Base-by-base conservation (phyloP, 2,888 invertebrate genomes). In the Scelioninae gen. 1 region DNA sequence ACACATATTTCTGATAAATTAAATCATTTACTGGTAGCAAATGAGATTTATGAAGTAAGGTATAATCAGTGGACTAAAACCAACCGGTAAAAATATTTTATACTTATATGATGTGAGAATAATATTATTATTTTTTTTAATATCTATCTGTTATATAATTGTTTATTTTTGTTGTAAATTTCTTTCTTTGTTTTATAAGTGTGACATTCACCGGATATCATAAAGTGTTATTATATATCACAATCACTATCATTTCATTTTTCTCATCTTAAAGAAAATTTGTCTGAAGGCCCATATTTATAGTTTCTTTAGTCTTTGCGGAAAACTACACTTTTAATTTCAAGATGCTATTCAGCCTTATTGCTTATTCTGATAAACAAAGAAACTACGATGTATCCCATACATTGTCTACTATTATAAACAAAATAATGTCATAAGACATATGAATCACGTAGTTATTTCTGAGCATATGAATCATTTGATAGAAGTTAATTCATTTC, bases 11-110 rank as follows among this genome's bases (percentile, higher is more conserved):
- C 55, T 13, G 10, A 45, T 0, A 65, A 56, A 3, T 47, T 78
- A n/a, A 29, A 43, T 0, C 10, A 29, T 29, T 13, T 79, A 34
- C 66, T 75, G 32, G 31, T 58, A n/a, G 49, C 53, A 31, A 13
- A 74, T 45, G 8, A 43, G 3, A 43, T 75, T 8, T 2, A 31
- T 34, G 58, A 65, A 76, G 43, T 76, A 7, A 65, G 29, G 3
- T 76, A 56, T 49, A 34, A 31, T 40, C 58, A 76, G 49, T 76
- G 65, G 65, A 45, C 31, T 23, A 13, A 45, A n/a, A 75, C 65
- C 0, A 65, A 75, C n/a, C 55, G 75, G 75, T 75, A 75, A 31
- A n/a, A n/a, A n/a, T 1, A 13, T 8, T 34, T 40, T 43, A 34
- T 56, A 9, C 13, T 32, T 51, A 16, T 23, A 23, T 34, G 45